Evolutionary conservation across 2,797 vertebrate species (phyloP).

Genomic region (Tokudaia muenninki): DNA sequence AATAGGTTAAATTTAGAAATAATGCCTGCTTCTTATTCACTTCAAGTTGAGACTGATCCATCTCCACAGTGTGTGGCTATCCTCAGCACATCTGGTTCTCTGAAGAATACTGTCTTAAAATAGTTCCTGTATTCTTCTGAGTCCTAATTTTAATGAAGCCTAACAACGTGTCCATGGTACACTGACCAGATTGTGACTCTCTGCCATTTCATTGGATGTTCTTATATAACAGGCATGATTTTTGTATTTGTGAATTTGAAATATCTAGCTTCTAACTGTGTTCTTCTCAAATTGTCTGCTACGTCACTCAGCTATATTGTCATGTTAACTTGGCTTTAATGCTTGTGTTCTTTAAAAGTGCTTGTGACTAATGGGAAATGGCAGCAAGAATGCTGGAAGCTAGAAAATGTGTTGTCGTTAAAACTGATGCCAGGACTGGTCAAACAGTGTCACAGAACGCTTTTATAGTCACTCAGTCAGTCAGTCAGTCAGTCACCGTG

Average conservation of each 20-base stretch:
- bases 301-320: conserved; percentile 53
- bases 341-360: conserved; percentile 62
- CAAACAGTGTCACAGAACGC: neutral
- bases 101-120: neutral
- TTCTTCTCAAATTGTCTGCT: conserved; percentile 35
- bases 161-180: neutral
- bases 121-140: neutral
- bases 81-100: neutral
- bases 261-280: conserved; percentile 35
- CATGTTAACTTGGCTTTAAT: conserved; percentile 61
- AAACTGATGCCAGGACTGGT: conserved; percentile 21
- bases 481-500: neutral
- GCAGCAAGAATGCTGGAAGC: conserved; percentile 15
- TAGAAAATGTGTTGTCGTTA: conserved; percentile 58
- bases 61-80: neutral
- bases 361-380: conserved; percentile 54
- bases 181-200: neutral
- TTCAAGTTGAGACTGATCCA: neutral
- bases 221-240: neutral
- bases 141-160: neutral
- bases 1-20: conserved; percentile 24
- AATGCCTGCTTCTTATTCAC: neutral
- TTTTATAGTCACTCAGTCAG: neutral
- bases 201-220: neutral
- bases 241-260: conserved; percentile 49